A percentile compares a stretch with the other conserved stretches of the same genome.
Conservation (phyloP, 2,797 vertebrate genomes). For the Diplodus puntazzo region DNA sequence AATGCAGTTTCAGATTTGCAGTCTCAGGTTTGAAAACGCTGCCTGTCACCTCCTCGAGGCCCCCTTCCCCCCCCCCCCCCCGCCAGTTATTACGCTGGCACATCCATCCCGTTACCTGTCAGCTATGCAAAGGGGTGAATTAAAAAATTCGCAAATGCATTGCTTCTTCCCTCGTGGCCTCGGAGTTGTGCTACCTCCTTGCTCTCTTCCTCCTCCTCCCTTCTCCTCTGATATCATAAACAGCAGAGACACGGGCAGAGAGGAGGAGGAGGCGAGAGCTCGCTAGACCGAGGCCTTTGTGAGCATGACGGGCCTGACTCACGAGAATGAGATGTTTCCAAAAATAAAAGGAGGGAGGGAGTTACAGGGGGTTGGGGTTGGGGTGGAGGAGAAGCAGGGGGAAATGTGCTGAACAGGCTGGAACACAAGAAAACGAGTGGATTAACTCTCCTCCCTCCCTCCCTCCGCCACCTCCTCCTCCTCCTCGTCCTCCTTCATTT, state of each 20-base stretch:
- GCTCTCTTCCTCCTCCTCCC: slow-evolving; percentile 14
- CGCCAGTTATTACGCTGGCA: slow-evolving; percentile 37
- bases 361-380: neutral
- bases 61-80: neutral
- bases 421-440: slow-evolving; percentile 76
- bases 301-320: slow-evolving; percentile 73
- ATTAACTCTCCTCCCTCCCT: slow-evolving; percentile 60
- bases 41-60: slow-evolving; percentile 44
- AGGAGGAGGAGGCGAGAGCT: slow-evolving; percentile 43
- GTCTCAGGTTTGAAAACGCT: slow-evolving; percentile 43
- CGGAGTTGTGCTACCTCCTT: neutral
- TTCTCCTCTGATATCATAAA: slow-evolving; percentile 64
- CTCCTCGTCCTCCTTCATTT: no score
- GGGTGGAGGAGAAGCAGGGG: slow-evolving; percentile 13
- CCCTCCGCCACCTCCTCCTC: neutral
- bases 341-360: slow-evolving; percentile 74
- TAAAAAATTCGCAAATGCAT: slow-evolving; percentile 40
- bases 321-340: slow-evolving; percentile 83
- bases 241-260: slow-evolving; percentile 42
- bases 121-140: slow-evolving; percentile 43
- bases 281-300: slow-evolving; percentile 70
- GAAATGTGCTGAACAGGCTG: slow-evolving; percentile 77
- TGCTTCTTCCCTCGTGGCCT: slow-evolving; percentile 6
- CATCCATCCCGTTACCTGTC: slow-evolving; percentile 56
- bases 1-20: slow-evolving; percentile 43